Base-by-base conservation (phyloP, 2,113 vertebrate genomes). In the Misgurnus mizolepis region DNA sequence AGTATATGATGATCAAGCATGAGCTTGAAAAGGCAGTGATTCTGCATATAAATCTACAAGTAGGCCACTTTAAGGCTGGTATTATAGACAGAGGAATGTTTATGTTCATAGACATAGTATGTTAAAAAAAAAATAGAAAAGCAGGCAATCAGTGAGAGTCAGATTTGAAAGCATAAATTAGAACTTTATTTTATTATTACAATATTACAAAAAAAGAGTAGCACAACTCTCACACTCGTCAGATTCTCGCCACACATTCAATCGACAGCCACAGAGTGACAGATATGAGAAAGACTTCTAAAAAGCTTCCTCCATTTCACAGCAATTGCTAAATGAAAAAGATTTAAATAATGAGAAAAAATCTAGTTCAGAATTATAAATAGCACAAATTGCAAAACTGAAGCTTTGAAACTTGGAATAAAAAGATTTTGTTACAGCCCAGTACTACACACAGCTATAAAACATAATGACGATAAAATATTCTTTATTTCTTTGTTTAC, bases 161-260 rank as follows among this genome's bases (percentile, higher is more conserved):
- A 27, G 41, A 58, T 75, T 61, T 90, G 85, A 93, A 93, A 94
- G 91, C 92, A 93, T 94, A 94, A 94, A 94, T 93, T 94, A 94
- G 92, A 94, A 92, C 87, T 93, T 93, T 93, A 93, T 94, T 93
- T 93, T 92, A 93, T 94, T 93, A 94, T 94, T 93, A 94, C 93
- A 94, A 93, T 93, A 94, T 94, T 93, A 94, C 92, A 93, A 94
- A 94, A 84, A 76, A 93, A 92, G 92, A 92, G 92, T 94, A 93
- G 91, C 91, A 93, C 89, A 93, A 93, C 90, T 93, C 90, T 88
- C 89, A 86, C 91, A 53, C 90, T 86, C 89, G 88, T 83, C 74
- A 73, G 40, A 87, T 87, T 86, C 89, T 86, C 82, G 60, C 70
- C 53, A 69, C 90, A 87, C 73, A 85, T 89, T 89, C 87, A 89